Evolutionary conservation across 2,113 vertebrate species (phyloP).

Genomic region (Anarhynchus alexandrinus): DNA sequence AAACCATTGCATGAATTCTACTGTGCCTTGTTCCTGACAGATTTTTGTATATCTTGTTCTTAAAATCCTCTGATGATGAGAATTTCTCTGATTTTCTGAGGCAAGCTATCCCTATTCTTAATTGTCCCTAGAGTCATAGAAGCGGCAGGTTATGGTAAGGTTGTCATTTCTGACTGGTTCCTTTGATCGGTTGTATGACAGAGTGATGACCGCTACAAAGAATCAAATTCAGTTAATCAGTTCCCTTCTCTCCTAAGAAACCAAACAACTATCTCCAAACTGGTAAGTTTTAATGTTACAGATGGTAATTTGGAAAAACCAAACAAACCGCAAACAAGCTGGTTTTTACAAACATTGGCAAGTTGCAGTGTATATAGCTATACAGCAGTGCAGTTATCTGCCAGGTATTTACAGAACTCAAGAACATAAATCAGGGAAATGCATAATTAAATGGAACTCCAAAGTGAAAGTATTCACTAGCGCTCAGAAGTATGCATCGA

Average conservation of each 20-base stretch:
- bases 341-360: neutral
- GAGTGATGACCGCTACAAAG: neutral
- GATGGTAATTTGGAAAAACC: neutral
- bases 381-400: neutral
- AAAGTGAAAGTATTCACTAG: rapidly evolving
- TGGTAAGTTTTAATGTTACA: neutral
- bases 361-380: neutral
- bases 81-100: neutral
- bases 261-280: neutral
- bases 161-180: neutral
- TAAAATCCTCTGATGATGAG: neutral
- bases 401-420: neutral
- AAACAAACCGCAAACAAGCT: neutral
- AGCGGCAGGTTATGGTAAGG: neutral
- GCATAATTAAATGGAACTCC: neutral
- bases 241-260: neutral
- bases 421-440: neutral
- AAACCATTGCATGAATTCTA: neutral
- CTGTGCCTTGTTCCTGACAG: neutral
- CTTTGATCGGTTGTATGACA: neutral
- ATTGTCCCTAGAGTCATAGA: neutral
- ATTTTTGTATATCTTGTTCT: neutral
- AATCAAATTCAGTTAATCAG: neutral
- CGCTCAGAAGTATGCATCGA: neutral
- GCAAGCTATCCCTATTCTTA: neutral